Percentiles rank a stretch among this genome's conserved stretches.
Evolutionary conservation across 2,888 invertebrate genomes (phyloP).

Genomic region (Dasysyrphus albostriatus): DNA sequence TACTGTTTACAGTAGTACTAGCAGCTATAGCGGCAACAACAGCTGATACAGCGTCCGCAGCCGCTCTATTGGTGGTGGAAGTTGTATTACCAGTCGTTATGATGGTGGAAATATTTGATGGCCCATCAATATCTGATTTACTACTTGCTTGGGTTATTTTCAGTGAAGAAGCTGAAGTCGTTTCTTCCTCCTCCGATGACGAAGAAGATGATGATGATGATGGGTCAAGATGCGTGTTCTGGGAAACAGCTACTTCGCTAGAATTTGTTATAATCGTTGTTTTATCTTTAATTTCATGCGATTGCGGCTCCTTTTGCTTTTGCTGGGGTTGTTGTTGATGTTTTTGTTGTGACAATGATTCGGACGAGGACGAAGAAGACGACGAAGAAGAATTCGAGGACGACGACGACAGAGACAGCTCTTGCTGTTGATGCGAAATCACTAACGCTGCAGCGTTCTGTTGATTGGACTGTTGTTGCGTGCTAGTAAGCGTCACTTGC

Average conservation of each 20-base stretch:
- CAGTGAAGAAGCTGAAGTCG: conserved; percentile 37
- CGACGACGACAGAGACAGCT: conserved; percentile 81
- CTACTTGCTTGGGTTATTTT: conserved; percentile 60
- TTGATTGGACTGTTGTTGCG: conserved; percentile 77
- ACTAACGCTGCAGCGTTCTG: conserved; percentile 77
- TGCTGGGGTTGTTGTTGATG: conserved; percentile 54
- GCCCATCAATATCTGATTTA: conserved; percentile 60
- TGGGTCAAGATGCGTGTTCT: conserved; percentile 59
- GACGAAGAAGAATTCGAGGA: conserved; percentile 75
- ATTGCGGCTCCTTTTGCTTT: conserved; percentile 49
- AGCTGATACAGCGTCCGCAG: conserved; percentile 78
- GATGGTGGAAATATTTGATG: conserved; percentile 61
- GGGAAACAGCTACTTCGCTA: conserved; percentile 50
- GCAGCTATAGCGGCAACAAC: conserved; percentile 78
- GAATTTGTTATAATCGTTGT: conserved; percentile 69
- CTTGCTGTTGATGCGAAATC: conserved; percentile 77
- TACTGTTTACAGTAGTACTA: conserved; percentile 74
- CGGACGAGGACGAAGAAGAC: conserved; percentile 77
- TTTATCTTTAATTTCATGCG: conserved; percentile 57
- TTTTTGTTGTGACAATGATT: conserved; percentile 70
- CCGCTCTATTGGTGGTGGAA: conserved; percentile 64
- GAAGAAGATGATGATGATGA: conserved; percentile 78
- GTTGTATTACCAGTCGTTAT: conserved; percentile 62
- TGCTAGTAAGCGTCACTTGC: conserved; percentile 81
- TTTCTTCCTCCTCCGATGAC: conserved; percentile 76